These are phyloP conservation scores for Oscheius myriophilus DNA, from an alignment of 2,888 invertebrate genomes.

Conservation along the genomic window DNA sequence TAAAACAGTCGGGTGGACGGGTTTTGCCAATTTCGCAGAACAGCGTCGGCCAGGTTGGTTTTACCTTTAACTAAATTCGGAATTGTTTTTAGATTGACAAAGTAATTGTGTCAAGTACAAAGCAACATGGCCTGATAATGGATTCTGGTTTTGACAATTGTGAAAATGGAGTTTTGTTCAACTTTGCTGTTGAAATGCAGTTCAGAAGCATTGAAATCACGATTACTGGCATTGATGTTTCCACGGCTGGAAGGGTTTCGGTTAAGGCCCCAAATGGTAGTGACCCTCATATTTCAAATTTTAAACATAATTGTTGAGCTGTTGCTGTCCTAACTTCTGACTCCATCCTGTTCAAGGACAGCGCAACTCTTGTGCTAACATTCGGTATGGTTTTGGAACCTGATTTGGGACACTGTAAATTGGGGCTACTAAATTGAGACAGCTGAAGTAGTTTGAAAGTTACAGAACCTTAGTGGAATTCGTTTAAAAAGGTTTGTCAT, in stretches of 20 bases:
- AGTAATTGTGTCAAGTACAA: no score
- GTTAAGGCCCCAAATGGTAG: background rate
- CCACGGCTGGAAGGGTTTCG: background rate
- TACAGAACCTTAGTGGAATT: no score
- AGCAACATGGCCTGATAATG: no score
- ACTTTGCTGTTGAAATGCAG: slow-evolving; percentile 7
- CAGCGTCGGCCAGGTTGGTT: slow-evolving; percentile 15
- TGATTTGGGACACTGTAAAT: no score
- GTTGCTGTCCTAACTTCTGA: background rate
- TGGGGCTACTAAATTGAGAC: no score
- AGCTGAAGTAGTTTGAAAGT: no score
- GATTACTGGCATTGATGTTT: slow-evolving; percentile 9
- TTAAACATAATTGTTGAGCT: background rate
- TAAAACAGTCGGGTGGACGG: slow-evolving; percentile 20
- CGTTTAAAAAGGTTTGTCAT: no score
- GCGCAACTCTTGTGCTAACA: slow-evolving; percentile 8
- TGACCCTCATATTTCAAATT: background rate
- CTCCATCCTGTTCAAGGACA: slow-evolving; percentile 8
- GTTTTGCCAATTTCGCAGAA: slow-evolving; percentile 9
- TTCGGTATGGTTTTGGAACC: slow-evolving; percentile 2
- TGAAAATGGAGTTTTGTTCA: background rate
- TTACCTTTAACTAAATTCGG: no score
- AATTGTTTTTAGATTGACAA: no score
- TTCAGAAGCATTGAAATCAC: slow-evolving; percentile 6
- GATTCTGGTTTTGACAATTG: no score